These are phyloP conservation scores for Chionomys nivalis DNA, from an alignment of 2,113 vertebrate genomes.

Conservation along the genomic window DNA sequence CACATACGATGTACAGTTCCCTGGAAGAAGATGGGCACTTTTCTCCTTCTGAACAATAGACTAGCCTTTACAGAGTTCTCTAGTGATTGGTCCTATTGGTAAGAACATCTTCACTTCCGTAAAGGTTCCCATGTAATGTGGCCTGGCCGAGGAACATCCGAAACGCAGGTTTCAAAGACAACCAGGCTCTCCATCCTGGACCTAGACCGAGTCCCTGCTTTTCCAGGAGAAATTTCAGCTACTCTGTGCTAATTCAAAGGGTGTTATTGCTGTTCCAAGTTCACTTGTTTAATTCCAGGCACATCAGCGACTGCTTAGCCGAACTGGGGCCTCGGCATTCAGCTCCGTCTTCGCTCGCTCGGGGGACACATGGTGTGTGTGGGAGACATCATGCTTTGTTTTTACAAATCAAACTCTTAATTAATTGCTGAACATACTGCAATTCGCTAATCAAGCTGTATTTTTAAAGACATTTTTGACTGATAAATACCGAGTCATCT, in stretches of 20 bases:
- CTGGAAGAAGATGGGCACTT: background rate
- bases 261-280: slow-evolving; percentile 74
- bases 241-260: slow-evolving; percentile 63
- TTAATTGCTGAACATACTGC: slow-evolving; percentile 84
- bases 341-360: slow-evolving; percentile 75
- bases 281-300: slow-evolving; percentile 76
- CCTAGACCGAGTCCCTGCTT: slow-evolving; percentile 35
- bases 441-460: slow-evolving; percentile 82
- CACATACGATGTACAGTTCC: background rate
- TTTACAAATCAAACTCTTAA: slow-evolving; percentile 83
- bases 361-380: slow-evolving; percentile 81
- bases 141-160: background rate
- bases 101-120: background rate
- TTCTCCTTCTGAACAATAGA: background rate
- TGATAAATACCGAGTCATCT: slow-evolving; percentile 83
- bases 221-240: slow-evolving; percentile 58
- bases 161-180: background rate
- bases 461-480: slow-evolving; percentile 81
- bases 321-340: slow-evolving; percentile 69
- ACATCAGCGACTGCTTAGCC: slow-evolving; percentile 79
- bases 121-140: background rate
- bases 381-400: slow-evolving; percentile 81
- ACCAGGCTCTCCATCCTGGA: slow-evolving; percentile 18
- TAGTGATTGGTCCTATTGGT: background rate
- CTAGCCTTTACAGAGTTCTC: background rate